phyloP scores from a whole-genome alignment of 2,113 vertebrate species.

The Odobenus rosmarus region DNA sequence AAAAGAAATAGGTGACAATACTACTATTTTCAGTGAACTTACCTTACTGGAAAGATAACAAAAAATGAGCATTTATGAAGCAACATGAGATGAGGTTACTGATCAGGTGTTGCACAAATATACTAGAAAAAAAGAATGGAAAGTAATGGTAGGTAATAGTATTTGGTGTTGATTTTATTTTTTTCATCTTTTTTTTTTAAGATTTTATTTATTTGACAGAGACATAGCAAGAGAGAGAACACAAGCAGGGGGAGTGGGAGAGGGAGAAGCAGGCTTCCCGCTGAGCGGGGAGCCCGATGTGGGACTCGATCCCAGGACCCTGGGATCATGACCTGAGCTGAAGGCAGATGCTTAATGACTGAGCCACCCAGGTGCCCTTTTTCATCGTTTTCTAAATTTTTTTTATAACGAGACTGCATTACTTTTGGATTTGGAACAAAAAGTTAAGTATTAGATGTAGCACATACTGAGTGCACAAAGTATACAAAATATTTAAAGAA shows the following conservation, averaged over 20 bases:
- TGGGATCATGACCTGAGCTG: too few relatives aligned
- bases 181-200: background rate
- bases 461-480: background rate
- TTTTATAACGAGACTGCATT: background rate
- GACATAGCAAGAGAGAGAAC: too few relatives aligned
- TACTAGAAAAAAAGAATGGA: background rate
- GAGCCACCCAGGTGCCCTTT: too few relatives aligned
- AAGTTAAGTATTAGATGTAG: background rate
- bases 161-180: background rate
- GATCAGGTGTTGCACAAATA: background rate
- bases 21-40: background rate
- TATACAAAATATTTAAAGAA: constrained; percentile 11
- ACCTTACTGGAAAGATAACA: background rate
- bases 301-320: too few relatives aligned
- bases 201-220: too few relatives aligned
- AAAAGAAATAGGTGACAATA: background rate
- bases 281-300: too few relatives aligned
- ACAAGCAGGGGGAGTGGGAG: too few relatives aligned
- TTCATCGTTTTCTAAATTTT: background rate
- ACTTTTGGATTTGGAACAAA: constrained; percentile 38
- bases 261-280: too few relatives aligned
- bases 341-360: too few relatives aligned
- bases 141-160: background rate
- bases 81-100: background rate
- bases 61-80: background rate